These are phyloP conservation scores for Dipodomys merriami DNA, from an alignment of 2,113 vertebrate species.

Conservation along the genomic window DNA sequence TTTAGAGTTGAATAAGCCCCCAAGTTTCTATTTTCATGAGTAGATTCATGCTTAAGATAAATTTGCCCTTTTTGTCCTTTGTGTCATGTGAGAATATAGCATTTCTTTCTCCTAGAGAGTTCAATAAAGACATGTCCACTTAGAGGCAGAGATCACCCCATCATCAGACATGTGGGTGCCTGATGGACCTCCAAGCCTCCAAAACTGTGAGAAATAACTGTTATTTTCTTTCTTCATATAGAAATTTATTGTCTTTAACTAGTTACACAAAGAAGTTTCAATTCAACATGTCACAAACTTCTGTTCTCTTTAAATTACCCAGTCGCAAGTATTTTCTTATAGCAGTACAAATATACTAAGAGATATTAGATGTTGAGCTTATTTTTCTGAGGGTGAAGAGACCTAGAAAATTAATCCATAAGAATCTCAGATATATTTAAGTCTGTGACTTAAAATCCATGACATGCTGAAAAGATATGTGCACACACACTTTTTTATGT, in stretches of 20 bases:
- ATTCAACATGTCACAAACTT: too few relatives aligned
- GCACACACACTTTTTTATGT: neutral
- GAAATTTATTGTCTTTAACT: too few relatives aligned
- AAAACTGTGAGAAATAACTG: neutral
- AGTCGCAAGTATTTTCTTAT: neutral
- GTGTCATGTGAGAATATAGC: neutral
- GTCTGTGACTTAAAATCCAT: neutral
- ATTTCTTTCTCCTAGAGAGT: neutral
- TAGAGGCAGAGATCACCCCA: neutral
- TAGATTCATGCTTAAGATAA: neutral
- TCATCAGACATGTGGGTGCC: neutral
- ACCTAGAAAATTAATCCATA: neutral
- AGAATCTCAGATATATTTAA: neutral
- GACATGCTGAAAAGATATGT: neutral
- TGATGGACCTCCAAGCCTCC: neutral
- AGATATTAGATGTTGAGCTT: neutral
- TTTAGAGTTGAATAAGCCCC: neutral
- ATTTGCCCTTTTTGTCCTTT: neutral
- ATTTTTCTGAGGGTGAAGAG: neutral
- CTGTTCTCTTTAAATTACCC: too few relatives aligned
- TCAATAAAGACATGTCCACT: neutral
- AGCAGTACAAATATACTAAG: neutral
- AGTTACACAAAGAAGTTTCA: too few relatives aligned
- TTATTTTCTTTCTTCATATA: neutral
- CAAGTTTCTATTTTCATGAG: neutral